A percentile compares a stretch with the other conserved stretches of the same genome.
Evolutionary conservation across 2,113 vertebrate genomes (phyloP).

Genomic region (Sinocyclocheilus grahami): DNA sequence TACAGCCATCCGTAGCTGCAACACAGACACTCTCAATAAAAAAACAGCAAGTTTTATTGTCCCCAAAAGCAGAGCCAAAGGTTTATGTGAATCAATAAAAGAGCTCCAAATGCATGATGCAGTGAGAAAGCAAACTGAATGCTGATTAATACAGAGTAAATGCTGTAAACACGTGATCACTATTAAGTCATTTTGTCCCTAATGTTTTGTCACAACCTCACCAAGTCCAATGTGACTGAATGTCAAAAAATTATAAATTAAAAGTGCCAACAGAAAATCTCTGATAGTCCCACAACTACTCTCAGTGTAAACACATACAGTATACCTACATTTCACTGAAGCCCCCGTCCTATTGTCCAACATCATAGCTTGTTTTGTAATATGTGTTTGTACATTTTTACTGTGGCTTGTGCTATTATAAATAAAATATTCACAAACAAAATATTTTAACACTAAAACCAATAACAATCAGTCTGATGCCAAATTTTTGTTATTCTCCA

Average conservation of each 20-base stretch:
- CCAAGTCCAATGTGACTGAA: background rate
- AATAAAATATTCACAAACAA: background rate
- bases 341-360: background rate
- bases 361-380: background rate
- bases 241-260: background rate
- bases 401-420: background rate
- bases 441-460: background rate
- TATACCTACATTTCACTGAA: background rate
- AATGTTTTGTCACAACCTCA: background rate
- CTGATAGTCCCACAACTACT: background rate
- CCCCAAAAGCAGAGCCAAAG: conserved; percentile 1
- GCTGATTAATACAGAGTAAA: background rate
- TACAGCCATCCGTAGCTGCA: conserved; percentile 27
- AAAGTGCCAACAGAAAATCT: background rate
- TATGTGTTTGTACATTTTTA: background rate
- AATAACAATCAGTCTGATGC: background rate
- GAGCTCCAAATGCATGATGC: background rate
- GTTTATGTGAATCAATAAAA: background rate
- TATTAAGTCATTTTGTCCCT: background rate
- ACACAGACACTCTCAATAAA: conserved; percentile 24
- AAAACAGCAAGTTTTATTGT: conserved; percentile 11
- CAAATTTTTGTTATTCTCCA: background rate
- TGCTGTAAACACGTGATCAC: conserved; percentile 29
- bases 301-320: background rate
- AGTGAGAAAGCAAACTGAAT: conserved; percentile 8